A percentile compares a stretch with the other conserved stretches of the same genome.
These are phyloP conservation scores for Scytalopus superciliaris DNA, from an alignment of 2,113 vertebrate genomes.

Conservation along the genomic window DNA sequence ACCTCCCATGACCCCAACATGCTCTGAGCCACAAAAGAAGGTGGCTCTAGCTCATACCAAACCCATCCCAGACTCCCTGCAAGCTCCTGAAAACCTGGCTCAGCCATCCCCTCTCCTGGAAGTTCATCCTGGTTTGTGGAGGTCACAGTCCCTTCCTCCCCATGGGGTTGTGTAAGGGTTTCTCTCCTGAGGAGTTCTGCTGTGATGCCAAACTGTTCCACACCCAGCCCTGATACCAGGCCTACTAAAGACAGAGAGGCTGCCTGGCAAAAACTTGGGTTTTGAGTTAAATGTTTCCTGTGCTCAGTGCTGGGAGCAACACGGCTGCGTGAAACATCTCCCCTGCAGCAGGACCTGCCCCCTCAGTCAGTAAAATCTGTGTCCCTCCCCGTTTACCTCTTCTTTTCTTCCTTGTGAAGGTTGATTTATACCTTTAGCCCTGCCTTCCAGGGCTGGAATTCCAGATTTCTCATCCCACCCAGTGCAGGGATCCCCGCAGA, in stretches of 20 bases:
- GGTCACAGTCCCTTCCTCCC: background rate
- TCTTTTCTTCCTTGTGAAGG: background rate
- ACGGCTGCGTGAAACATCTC: rapidly evolving
- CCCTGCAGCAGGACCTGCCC: background rate
- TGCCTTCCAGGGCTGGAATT: background rate
- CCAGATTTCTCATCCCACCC: background rate
- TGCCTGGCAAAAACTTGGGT: background rate
- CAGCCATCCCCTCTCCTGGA: background rate
- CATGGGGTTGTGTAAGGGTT: rapidly evolving
- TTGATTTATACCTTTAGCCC: background rate
- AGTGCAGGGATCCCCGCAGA: background rate
- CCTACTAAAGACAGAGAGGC: background rate
- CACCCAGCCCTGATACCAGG: background rate
- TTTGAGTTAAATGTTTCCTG: background rate
- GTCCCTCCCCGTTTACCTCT: background rate
- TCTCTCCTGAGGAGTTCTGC: background rate
- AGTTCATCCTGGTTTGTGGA: background rate
- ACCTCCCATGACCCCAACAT: background rate
- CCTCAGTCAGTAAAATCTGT: rapidly evolving
- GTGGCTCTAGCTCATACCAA: background rate
- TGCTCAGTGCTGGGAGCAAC: rapidly evolving
- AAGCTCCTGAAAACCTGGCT: background rate
- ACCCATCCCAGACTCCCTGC: background rate
- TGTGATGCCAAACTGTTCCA: background rate
- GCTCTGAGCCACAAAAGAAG: background rate